Evolutionary conservation across 2,888 invertebrate species (phyloP).

Genomic region (Lithophane socia): DNA sequence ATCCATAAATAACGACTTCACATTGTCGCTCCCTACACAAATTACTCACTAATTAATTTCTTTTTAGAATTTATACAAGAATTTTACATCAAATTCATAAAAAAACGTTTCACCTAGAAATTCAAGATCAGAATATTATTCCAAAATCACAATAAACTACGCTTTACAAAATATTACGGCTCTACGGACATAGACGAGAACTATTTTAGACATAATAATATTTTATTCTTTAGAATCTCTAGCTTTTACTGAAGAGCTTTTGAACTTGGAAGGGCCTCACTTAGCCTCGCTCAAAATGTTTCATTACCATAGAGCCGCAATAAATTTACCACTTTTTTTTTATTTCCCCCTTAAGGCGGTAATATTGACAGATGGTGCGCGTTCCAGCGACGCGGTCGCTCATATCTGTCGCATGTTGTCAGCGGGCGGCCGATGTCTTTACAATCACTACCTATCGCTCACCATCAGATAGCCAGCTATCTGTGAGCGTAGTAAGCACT

Average conservation of each 20-base stretch:
- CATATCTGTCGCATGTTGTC: slow-evolving; percentile 48
- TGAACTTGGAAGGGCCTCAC: slow-evolving; percentile 3
- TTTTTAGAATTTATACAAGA: slow-evolving; percentile 38
- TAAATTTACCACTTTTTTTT: slow-evolving; percentile 22
- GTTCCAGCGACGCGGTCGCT: slow-evolving; percentile 53
- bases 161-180: slow-evolving; percentile 18
- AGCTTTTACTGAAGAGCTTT: not conserved
- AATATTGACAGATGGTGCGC: slow-evolving; percentile 62
- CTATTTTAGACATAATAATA: not conserved
- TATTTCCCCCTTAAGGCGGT: slow-evolving; percentile 30
- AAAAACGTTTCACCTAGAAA: slow-evolving; percentile 5
- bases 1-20: slow-evolving; percentile 18
- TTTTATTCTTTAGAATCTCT: not conserved
- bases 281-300: not conserved
- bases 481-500: slow-evolving; percentile 88
- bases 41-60: slow-evolving; percentile 35
- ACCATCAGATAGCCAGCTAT: slow-evolving; percentile 72
- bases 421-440: slow-evolving; percentile 66
- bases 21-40: slow-evolving; percentile 9
- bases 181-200: not conserved
- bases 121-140: slow-evolving; percentile 15
- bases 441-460: slow-evolving; percentile 60
- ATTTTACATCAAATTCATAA: slow-evolving; percentile 39
- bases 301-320: slow-evolving; percentile 22
- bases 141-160: slow-evolving; percentile 47